These are phyloP conservation scores for Nasonia vitripennis DNA, from an alignment of 1,140 invertebrate species.

Conservation along the genomic window DNA sequence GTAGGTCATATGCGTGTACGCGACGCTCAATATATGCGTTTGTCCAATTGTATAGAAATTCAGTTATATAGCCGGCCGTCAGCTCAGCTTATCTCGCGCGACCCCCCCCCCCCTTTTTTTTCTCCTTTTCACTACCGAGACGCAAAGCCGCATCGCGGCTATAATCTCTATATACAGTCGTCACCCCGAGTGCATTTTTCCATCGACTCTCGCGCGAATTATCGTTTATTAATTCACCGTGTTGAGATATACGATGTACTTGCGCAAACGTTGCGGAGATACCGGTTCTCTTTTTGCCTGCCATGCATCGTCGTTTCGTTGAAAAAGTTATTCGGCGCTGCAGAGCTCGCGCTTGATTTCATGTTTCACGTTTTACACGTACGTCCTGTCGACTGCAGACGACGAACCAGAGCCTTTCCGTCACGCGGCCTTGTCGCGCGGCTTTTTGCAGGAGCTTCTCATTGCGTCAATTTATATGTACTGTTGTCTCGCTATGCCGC, in stretches of 20 bases:
- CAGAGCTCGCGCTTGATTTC: conserved; percentile 7
- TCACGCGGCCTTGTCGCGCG: neutral
- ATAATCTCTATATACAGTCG: neutral
- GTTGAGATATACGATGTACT: neutral
- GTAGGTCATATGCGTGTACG: conserved; percentile 27
- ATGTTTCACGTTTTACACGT: neutral
- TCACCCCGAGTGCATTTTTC: neutral
- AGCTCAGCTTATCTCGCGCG: conserved; percentile 11
- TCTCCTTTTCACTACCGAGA: neutral
- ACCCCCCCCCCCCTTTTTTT: neutral
- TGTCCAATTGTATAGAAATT: conserved; percentile 21
- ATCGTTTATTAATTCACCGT: conserved; percentile 15
- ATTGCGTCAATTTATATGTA: conserved; percentile 14
- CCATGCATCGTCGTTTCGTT: neutral
- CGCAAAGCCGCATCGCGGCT: neutral
- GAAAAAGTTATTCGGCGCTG: conserved; percentile 3
- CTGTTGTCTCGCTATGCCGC: neutral
- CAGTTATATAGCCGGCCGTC: neutral
- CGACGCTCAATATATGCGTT: neutral
- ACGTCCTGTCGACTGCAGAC: too few relatives aligned
- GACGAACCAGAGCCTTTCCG: neutral
- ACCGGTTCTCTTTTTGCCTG: conserved; percentile 10
- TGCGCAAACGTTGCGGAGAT: neutral
- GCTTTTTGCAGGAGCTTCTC: conserved; percentile 11
- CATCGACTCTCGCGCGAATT: neutral